These are phyloP conservation scores for Aptenodytes patagonicus DNA, from an alignment of 2,113 vertebrate species.

Conservation along the genomic window DNA sequence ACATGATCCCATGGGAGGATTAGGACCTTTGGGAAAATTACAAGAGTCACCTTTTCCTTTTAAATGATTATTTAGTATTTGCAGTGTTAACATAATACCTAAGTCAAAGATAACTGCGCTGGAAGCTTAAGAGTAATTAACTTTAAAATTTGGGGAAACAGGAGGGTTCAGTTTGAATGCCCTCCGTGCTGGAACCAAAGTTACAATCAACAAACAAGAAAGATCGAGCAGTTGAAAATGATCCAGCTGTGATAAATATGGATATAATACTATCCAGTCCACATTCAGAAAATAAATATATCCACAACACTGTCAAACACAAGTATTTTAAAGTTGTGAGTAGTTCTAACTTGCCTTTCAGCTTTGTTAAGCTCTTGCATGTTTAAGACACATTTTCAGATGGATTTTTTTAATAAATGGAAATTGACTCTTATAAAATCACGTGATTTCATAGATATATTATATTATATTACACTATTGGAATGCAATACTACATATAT, in stretches of 20 bases:
- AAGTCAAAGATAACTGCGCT: background rate
- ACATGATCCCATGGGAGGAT: background rate
- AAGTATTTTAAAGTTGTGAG: background rate
- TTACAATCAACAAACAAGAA: background rate
- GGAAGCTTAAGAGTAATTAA: background rate
- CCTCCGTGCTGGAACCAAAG: background rate
- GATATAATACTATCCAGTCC: background rate
- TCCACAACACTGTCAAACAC: background rate
- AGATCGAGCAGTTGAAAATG: background rate
- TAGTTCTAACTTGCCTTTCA: background rate
- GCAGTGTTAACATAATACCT: background rate
- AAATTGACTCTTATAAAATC: background rate
- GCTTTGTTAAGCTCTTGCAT: background rate
- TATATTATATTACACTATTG: background rate
- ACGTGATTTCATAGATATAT: background rate
- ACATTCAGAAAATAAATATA: background rate
- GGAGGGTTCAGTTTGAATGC: background rate
- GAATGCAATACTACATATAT: background rate
- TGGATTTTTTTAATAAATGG: background rate
- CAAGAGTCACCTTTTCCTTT: background rate
- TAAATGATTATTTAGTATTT: constrained; percentile 4
- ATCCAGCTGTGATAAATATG: background rate
- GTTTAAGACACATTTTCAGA: background rate
- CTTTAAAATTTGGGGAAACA: background rate
- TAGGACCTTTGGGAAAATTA: constrained; percentile 16